Base-by-base conservation (phyloP, 2,113 vertebrate species). In the Myxocyprinus asiaticus region DNA sequence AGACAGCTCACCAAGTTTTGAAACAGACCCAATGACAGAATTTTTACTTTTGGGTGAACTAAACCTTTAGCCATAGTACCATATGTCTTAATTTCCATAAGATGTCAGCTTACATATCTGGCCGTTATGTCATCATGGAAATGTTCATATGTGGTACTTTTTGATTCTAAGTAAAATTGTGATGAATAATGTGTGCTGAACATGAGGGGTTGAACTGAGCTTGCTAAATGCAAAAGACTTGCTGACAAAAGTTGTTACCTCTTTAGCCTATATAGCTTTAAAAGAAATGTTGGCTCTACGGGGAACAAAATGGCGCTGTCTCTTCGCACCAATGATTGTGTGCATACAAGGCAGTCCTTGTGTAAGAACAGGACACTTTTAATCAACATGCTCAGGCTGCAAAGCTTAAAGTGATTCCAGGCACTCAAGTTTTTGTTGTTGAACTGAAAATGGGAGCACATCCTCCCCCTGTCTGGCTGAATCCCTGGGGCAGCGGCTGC, bases 401-500 rank as follows among this genome's bases (percentile, higher is more conserved):
- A 55, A 65, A 10, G 22, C 22, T 33, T 33, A 33, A 65, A 76
- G 48, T 50, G 17, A 75, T 63, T 63, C 58, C 44, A 76, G 73
- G 12, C 9, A 9, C 58, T 69, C 4, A 22, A 3, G 48, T 7
- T 45, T 76, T 70, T 63, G 63, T 79, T 70, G 53, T 55, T 58
- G 78, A 45, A 73, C 51, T 10, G 45, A n/a, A 48, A 67, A 9
- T 12, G 64, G 48, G 55, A 76, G 55, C 55, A 64, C 1, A 3
- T 64, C 5, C n/a, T 76, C 11, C 4, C 44, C 71, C 17, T 4
- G 56, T 59, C 58, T 58, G 43, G 48, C 50, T 66, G 67, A 76
- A 76, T 76, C 42, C 59, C 64, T 17, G 42, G 71, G 56, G 47
- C 61, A 59, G 63, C 43, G 62, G 48, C 64, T 6, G 47, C 66